Evolutionary conservation across 2,888 invertebrate species (phyloP), one percentile per base, ranked within the genome.

Genomic region (Diadromus collaris): DNA sequence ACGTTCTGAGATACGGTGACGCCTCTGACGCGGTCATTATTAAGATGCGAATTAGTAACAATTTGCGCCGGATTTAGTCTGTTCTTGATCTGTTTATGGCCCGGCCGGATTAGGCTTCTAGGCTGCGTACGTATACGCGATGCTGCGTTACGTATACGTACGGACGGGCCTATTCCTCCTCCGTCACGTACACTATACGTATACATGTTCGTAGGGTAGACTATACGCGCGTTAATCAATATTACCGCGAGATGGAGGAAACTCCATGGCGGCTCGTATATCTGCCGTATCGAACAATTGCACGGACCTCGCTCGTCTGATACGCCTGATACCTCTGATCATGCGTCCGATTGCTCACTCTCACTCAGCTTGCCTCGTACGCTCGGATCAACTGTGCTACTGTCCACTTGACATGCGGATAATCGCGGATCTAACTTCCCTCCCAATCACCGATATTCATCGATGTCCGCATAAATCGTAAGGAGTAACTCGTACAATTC

Each of bases 41-140:
- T 90, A 90, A 90, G 90, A 90, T 90, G 90, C 90, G 90, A 90
- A 90, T 90, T 90, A 90, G 89, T 90, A 90, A 90, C 90, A 90
- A 90, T 90, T 90, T 90, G 90, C 89, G 88, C 90, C 85, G 89
- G 89, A 90, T 90, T 89, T 88, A 88, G 88, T 87, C 89, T 89
- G 89, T 84, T 87, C 87, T 86, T 90, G 90, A 90, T 89, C 90
- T 90, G 90, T 90, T 90, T 90, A 90, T 90, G 90, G 87, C 89
- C 88, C 83, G 84, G 83, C 83, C 86, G 89, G 89, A 90, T 90
- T 90, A 90, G 88, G 87, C 87, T 86, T 83, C 86, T 87, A 65
- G 16, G 65, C 68, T 70, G 64, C 74, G 77, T 80, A 80, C 70
- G 77, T 65, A 63, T 84, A 86, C 87, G 87, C 88, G 88, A 89